A percentile compares a stretch with the other conserved stretches of the same genome.
These are phyloP conservation scores for Eciton burchellii DNA, from an alignment of 1,140 invertebrate species.

Conservation along the genomic window DNA sequence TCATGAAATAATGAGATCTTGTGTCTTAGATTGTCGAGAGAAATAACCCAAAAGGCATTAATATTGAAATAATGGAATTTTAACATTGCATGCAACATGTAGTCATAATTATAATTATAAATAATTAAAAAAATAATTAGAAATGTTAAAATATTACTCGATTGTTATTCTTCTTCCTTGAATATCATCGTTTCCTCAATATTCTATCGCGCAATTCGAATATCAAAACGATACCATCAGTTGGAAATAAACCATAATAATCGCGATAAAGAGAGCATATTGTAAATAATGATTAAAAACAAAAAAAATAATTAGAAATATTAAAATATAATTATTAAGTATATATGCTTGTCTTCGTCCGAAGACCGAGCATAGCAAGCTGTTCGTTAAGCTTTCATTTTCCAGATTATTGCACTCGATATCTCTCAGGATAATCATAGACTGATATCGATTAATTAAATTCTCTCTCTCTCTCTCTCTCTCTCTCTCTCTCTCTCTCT, in stretches of 20 bases:
- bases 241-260: too few relatives aligned
- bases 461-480: not conserved
- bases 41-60: too few relatives aligned
- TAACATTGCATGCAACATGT: constrained; percentile 15
- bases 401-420: not conserved
- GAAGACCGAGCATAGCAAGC: too few relatives aligned
- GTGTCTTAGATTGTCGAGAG: too few relatives aligned
- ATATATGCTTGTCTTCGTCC: not conserved
- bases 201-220: not conserved
- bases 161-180: constrained; percentile 6
- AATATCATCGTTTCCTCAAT: constrained; percentile 36
- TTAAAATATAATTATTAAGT: too few relatives aligned
- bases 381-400: constrained; percentile 15
- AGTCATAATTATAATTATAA: constrained; percentile 44
- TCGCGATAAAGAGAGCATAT: not conserved
- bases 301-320: too few relatives aligned
- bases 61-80: not conserved
- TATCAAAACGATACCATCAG: too few relatives aligned
- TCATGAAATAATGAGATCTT: too few relatives aligned
- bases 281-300: too few relatives aligned
- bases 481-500: too few relatives aligned
- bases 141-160: constrained; percentile 53
- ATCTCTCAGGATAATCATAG: not conserved
- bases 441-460: constrained; percentile 39
- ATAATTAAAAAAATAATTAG: constrained; percentile 42